Evolutionary conservation across 2,888 invertebrate genomes (phyloP), one percentile per base, ranked within the genome.

Genomic region (Tanytarsus gracilentus): DNA sequence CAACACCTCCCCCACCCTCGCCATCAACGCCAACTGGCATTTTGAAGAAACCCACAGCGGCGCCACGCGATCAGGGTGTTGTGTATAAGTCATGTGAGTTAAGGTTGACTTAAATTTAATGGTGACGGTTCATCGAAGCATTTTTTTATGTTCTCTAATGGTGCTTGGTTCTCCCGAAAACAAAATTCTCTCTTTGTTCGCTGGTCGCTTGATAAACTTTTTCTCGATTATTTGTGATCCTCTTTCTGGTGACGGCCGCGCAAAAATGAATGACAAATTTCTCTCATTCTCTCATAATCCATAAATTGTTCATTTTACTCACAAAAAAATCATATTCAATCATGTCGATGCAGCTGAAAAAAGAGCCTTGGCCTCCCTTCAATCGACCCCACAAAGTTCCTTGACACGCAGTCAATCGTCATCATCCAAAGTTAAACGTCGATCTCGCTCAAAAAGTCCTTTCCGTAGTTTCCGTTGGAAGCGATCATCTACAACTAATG

Each of bases 391-490:
- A 51, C 62, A 23, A 61, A 62, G 18, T 61, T 44, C 61, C 5
- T 14, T 52, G 26, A 61, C 16, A 3, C 51, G 52, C 26, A 61
- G 52, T 29, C 48, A 48, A 51, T 49, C 61, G 6, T 52, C 61
- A 21, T 51, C 61, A 7, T 30, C 36, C 16, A 60, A 60, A 36
- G 60, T 81, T 79, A 88, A 88, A 82, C 84, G 86, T 72, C 84
- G 90, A 67, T 89, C 92, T 68, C 84, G 93, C 70, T 92, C 92
- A 79, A 92, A 92, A 79, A 92, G 92, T 69, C 93, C 93, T 64
- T 93, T 93, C 84, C 81, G 91, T 72, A 91, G 89, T 78, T 91
- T 91, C 82, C 82, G 91, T 65, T 91, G 90, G 90, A 86, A 86
- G 78, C 88, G 88, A 73, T 83, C 85, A 65, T 79, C 83, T 74